Evolutionary conservation across 2,113 vertebrate genomes (phyloP), one percentile per base, ranked within the genome.

Genomic region (Mustela lutreola): DNA sequence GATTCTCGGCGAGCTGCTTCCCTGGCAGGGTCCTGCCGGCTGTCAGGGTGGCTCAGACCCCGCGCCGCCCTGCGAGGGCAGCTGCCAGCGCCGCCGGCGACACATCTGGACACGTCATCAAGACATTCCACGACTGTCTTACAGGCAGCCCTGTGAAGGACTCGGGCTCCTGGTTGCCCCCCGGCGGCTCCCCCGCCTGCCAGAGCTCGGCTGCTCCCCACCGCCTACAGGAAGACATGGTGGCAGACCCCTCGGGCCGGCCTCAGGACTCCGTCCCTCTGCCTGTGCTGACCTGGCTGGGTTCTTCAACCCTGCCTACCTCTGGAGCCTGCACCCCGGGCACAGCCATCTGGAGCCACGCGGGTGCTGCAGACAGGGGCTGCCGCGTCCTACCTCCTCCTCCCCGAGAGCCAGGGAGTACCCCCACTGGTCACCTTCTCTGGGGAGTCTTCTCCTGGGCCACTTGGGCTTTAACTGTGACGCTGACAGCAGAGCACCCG

Each of bases 21-120:
- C 9, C 79, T n/a, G 12, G 70, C 60, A 3, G 15, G 39, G 42
- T 73, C 33, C 18, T 50, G 12, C 42, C 0, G 50, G 70, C 79
- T 10, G 2, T 15, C 8, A 36, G 53, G 12, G 48, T 1, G 42
- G 53, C 2, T 36, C 22, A 12, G 60, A n/a, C 2, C n/a, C 42
- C 24, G 1, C 26, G 0, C 7, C 11, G 18, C 22, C 48, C 48
- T 0, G 2, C 42, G 70, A 26, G 39, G 90, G 86, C 33, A 84
- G 79, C 16, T 11, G 28, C 15, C 36, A 19, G 12, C 36, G 0
- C 11, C 0, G 8, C 16, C 7, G 1, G 50, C 18, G 2, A 4
- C 2, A 1, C 2, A 11, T 5, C 11, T 9, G 1, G 9, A 33
- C n/a, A 19, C 50, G 12, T 11, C 53, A 16, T 1, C 18, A 4